Percentiles rank a stretch among this genome's conserved stretches.
Conservation (phyloP, 2,888 invertebrate genomes). For the Cerastoderma edule region DNA sequence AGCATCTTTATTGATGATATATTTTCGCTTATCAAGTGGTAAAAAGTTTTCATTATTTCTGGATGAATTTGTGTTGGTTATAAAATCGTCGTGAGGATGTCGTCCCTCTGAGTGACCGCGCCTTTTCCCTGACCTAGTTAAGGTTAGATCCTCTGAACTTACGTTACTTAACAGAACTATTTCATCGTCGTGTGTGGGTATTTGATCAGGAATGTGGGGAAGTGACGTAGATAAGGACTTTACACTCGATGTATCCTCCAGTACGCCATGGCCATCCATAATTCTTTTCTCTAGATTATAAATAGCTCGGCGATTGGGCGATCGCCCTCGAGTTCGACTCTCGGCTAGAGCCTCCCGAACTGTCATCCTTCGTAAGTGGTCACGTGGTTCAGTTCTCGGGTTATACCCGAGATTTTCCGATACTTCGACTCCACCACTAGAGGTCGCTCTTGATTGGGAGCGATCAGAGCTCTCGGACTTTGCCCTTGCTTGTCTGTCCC, state of each 20-base stretch:
- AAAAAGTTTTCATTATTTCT: slow-evolving; percentile 26
- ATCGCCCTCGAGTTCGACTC: slow-evolving; percentile 54
- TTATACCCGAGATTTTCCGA: slow-evolving; percentile 37
- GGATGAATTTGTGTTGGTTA: background rate
- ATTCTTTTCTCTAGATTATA: slow-evolving; percentile 46
- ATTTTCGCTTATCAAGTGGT: slow-evolving; percentile 61
- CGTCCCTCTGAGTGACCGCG: slow-evolving; percentile 39
- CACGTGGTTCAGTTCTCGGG: slow-evolving; percentile 64
- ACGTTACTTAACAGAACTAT: background rate
- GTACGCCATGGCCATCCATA: slow-evolving; percentile 26
- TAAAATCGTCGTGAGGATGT: background rate
- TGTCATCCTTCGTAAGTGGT: slow-evolving; percentile 69
- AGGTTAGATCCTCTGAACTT: slow-evolving; percentile 6
- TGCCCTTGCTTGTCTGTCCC: slow-evolving; percentile 25
- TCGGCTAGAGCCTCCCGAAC: slow-evolving; percentile 70
- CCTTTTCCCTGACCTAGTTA: slow-evolving; percentile 14
- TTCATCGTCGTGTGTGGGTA: slow-evolving; percentile 18
- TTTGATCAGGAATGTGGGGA: slow-evolving; percentile 45
- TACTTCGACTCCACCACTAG: slow-evolving; percentile 1
- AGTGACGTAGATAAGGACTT: slow-evolving; percentile 40
- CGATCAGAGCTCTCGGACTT: slow-evolving; percentile 18
- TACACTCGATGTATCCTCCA: slow-evolving; percentile 1
- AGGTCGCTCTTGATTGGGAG: background rate
- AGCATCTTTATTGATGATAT: slow-evolving; percentile 45
- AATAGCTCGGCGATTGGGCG: slow-evolving; percentile 45